Conservation (phyloP, 2,888 invertebrate species). For the Tenthredo amoena region DNA sequence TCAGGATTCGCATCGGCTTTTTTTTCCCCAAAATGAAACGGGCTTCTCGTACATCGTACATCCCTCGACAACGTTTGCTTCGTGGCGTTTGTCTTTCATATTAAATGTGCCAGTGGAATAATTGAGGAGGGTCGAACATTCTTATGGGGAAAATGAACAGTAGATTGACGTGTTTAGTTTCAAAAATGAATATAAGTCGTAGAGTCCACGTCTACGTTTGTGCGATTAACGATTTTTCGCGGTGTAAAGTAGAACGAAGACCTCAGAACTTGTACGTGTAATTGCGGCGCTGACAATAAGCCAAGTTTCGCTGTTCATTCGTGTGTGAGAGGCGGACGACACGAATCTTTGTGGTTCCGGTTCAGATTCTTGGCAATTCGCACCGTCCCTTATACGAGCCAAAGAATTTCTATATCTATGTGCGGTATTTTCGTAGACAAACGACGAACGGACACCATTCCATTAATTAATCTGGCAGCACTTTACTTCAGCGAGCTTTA, state of each 20-base stretch:
- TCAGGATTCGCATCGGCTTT: not conserved
- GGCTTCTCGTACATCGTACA: not conserved
- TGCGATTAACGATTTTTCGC: slow-evolving; percentile 6
- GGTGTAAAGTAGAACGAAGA: slow-evolving; percentile 26
- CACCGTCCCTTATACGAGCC: slow-evolving; percentile 13
- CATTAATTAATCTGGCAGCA: slow-evolving; percentile 34
- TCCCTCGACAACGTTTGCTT: not conserved
- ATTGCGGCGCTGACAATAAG: slow-evolving; percentile 36
- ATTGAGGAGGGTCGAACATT: not conserved
- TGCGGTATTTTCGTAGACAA: slow-evolving; percentile 13
- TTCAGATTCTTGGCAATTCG: slow-evolving; percentile 40
- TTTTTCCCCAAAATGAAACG: slow-evolving; percentile 1
- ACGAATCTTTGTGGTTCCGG: slow-evolving; percentile 36
- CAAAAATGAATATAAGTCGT: not conserved
- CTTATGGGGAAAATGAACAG: not conserved
- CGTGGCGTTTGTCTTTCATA: not conserved
- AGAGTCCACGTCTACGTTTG: not conserved
- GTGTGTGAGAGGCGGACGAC: slow-evolving; percentile 22
- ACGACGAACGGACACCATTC: slow-evolving; percentile 29
- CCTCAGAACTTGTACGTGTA: slow-evolving; percentile 25
- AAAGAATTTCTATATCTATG: slow-evolving; percentile 22
- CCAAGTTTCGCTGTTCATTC: slow-evolving; percentile 35
- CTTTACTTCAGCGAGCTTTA: not conserved
- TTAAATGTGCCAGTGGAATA: not conserved
- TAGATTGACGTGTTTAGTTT: not conserved